These are phyloP conservation scores for Argyrosomus japonicus DNA, from an alignment of 2,113 vertebrate genomes.

Conservation along the genomic window DNA sequence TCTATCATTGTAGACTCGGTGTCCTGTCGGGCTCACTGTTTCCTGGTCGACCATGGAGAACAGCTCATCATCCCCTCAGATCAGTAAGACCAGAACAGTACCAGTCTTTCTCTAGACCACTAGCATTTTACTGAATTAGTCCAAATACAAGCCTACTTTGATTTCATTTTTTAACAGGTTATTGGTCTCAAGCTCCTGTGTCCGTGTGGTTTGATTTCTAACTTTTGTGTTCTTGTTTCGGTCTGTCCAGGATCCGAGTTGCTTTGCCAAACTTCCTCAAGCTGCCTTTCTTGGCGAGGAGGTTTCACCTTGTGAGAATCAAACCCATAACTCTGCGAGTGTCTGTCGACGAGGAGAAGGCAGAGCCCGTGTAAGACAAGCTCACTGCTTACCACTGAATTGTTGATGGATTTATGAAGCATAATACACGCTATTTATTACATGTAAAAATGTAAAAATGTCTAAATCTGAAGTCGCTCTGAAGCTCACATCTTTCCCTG, in stretches of 20 bases:
- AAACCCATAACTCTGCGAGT: conserved; percentile 87
- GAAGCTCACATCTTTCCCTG: background rate
- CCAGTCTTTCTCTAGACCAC: background rate
- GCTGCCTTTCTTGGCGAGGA: conserved; percentile 88
- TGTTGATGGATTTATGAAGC: background rate
- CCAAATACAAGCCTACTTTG: background rate
- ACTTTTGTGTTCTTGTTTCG: background rate
- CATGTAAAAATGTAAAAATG: background rate
- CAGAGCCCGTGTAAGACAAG: conserved; percentile 86
- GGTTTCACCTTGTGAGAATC: conserved; percentile 87
- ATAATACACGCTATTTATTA: background rate
- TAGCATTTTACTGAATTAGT: background rate
- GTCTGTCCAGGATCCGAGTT: conserved; percentile 83
- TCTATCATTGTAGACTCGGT: conserved; percentile 51
- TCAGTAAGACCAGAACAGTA: conserved; percentile 66
- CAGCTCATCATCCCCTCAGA: conserved; percentile 63
- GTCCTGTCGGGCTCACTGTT: conserved; percentile 64
- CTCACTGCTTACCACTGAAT: too few species aligned
- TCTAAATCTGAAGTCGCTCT: background rate
- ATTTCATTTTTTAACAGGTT: background rate
- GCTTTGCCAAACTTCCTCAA: conserved; percentile 83
- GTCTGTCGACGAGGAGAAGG: conserved; percentile 79
- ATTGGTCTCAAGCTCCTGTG: background rate
- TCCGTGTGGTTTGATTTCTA: background rate
- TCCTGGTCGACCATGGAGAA: conserved; percentile 82